These are phyloP conservation scores for Pinna nobilis DNA, from an alignment of 1,140 invertebrate genomes.

Conservation along the genomic window DNA sequence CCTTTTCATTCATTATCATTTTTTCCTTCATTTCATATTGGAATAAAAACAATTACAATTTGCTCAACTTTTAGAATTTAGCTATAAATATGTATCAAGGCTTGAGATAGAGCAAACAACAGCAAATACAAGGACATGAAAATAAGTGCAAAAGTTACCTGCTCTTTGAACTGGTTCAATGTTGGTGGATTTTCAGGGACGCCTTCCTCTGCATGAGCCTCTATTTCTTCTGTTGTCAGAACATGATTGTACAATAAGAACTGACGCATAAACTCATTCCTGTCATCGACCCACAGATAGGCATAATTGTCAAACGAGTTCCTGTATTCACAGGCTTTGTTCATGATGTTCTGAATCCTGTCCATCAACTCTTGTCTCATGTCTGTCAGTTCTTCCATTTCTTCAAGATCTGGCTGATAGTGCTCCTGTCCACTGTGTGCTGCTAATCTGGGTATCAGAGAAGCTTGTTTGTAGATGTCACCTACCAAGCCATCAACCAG, in stretches of 20 bases:
- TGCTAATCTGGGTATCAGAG: slow-evolving; percentile 81
- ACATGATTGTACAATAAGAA: slow-evolving; percentile 92
- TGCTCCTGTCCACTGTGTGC: slow-evolving; percentile 72
- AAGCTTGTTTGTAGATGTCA: slow-evolving; percentile 89
- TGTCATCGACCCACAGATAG: slow-evolving; percentile 94
- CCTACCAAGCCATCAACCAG: slow-evolving; percentile 85
- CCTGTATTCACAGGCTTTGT: slow-evolving; percentile 73
- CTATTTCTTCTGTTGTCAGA: slow-evolving; percentile 89
- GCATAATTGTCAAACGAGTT: slow-evolving; percentile 76
- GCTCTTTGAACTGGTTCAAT: slow-evolving; percentile 92
- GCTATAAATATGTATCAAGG: no score
- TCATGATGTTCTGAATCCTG: slow-evolving; percentile 72
- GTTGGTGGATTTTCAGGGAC: slow-evolving; percentile 81
- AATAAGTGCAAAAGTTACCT: slow-evolving; percentile 74
- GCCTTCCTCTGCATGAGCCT: slow-evolving; percentile 80
- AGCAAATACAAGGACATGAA: not conserved
- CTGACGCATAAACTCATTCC: slow-evolving; percentile 90
- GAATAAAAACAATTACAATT: no score
- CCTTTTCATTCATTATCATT: no score
- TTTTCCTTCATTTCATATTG: no score
- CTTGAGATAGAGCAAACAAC: not conserved
- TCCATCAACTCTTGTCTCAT: slow-evolving; percentile 75
- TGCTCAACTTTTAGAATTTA: no score
- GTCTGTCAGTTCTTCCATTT: slow-evolving; percentile 74
- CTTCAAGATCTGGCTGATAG: slow-evolving; percentile 74